These are phyloP conservation scores for Pocillopora damicornis DNA, from an alignment of 64 coral and sea anemone species.

Conservation along the genomic window DNA sequence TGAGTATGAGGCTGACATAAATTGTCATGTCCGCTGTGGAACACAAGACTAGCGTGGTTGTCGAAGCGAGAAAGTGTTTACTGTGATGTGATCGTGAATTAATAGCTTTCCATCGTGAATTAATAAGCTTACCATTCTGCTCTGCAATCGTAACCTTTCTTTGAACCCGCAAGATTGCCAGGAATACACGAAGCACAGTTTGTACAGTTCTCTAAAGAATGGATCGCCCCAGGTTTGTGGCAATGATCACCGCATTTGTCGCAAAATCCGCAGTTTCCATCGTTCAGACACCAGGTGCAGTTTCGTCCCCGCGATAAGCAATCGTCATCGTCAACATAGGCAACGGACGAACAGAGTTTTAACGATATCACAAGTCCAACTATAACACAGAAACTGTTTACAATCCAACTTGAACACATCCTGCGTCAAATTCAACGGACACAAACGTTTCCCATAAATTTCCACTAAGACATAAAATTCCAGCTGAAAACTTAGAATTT, in stretches of 20 bases:
- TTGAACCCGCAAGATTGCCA: constrained; percentile 81
- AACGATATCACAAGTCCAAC: constrained; percentile 11
- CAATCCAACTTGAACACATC: constrained; percentile 18
- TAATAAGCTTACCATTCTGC: constrained; percentile 72
- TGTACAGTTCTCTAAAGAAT: constrained; percentile 91
- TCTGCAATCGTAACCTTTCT: constrained; percentile 80
- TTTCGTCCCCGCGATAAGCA: constrained; percentile 80
- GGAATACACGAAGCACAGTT: constrained; percentile 93
- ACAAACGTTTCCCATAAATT: background rate
- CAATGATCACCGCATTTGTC: constrained; percentile 92
- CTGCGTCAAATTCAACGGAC: background rate
- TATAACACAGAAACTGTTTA: constrained; percentile 22
- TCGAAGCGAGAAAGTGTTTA: too few relatives aligned
- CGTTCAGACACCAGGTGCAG: constrained; percentile 92
- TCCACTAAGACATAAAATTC: background rate
- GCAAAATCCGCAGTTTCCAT: constrained; percentile 97
- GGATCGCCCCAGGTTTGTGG: constrained; percentile 83
- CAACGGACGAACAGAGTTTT: constrained; percentile 50
- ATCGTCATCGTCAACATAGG: constrained; percentile 20
- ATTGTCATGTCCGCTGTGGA: too few relatives aligned
- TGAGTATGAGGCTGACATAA: too few relatives aligned
- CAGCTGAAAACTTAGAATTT: constrained; percentile 1
- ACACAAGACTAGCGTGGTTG: too few relatives aligned
- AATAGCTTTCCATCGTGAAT: background rate
- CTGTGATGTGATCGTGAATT: too few relatives aligned